Evolutionary conservation across 2,113 vertebrate genomes (phyloP).

Genomic region (Phodopus roborovskii): DNA sequence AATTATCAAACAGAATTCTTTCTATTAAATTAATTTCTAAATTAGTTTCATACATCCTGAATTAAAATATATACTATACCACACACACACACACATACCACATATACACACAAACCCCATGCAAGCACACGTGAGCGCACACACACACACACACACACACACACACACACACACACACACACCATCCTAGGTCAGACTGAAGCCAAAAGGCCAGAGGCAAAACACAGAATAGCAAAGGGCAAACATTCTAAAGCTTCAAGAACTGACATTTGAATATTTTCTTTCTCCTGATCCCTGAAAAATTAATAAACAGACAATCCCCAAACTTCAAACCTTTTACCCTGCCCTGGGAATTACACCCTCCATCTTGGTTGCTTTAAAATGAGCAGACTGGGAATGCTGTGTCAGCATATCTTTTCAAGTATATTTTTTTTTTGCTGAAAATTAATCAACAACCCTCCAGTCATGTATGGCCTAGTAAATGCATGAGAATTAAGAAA

Average conservation of each 20-base stretch:
- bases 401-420: constrained; percentile 72
- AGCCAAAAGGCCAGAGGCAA: constrained; percentile 21
- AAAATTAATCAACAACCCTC: constrained; percentile 77
- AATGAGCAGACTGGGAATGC: constrained; percentile 56
- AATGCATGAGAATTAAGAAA: constrained; percentile 47
- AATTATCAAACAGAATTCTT: constrained; percentile 35
- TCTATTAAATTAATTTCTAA: constrained; percentile 36
- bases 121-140: too few species aligned
- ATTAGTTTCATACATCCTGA: constrained; percentile 17
- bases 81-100: not conserved
- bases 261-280: constrained; percentile 39
- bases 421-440: constrained; percentile 57
- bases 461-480: constrained; percentile 68
- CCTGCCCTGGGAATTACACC: constrained; percentile 58
- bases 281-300: constrained; percentile 63
- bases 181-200: not conserved
- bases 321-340: constrained; percentile 67
- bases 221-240: constrained; percentile 37
- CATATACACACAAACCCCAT: not conserved
- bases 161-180: not conserved
- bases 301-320: constrained; percentile 75
- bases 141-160: not conserved
- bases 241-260: constrained; percentile 45
- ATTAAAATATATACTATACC: not conserved
- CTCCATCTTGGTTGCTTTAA: constrained; percentile 71